Evolutionary conservation across 2,888 invertebrate species (phyloP), one percentile per base, ranked within the genome.

Genomic region (Eustalomyia histrio): DNA sequence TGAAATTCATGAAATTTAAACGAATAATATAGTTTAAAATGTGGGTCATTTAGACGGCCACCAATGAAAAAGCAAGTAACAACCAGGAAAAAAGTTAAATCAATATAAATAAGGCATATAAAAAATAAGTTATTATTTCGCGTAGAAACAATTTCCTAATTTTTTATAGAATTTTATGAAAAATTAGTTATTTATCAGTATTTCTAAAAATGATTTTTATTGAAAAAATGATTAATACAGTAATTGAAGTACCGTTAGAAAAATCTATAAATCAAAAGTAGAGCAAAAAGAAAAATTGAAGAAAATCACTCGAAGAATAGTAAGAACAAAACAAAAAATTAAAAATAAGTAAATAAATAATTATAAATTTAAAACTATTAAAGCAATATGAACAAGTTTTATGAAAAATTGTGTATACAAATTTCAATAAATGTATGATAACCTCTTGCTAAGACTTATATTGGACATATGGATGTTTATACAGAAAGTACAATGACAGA

Each of bases 241-340:
- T 64, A 69, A 72, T 75, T 71, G 68, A 39, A 80, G 64, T 24
- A 61, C 43, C 78, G 58, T 73, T 79, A 79, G 83, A 83, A 84
- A 84, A 84, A 84, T 84, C 84, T 82, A 84, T 84, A 84, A 84
- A 83, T 81, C 68, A 80, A 80, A 82, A 76, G 21, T 55, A 39
- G 76, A 64, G 73, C 58, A 63, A 65, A 63, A 53, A 74, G 50
- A 74, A 53, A 79, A 47, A n/a, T 29, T 21, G n/a, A 39, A 55
- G 50, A 75, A 35, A 29, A 50, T 43, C 14, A 74, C 33, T 33
- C n/a, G 24, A 16, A 71, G 63, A 76, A 69, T 17, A 68, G 29
- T 6, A 21, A 9, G 17, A 57, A 35, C 61, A 76, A 76, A 71
- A 71, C 57, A 64, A 71, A 71, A 47, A 14, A 47, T 47, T n/a